Base-by-base conservation (phyloP, 30 jellyfish, hydroid and myxozoan genomes). In the Morbakka virulenta region DNA sequence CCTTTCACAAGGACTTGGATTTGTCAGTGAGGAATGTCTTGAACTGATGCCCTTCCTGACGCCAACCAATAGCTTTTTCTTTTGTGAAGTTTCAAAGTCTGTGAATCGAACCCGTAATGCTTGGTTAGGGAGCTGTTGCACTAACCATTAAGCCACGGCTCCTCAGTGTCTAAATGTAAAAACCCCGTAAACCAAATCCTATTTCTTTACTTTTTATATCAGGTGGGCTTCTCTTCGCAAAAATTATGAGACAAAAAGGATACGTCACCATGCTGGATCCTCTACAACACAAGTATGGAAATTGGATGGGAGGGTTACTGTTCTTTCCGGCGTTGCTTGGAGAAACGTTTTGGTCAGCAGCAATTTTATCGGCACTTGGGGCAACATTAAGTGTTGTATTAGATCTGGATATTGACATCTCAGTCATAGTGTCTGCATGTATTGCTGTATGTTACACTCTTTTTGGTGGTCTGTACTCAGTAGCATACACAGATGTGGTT, bases 231-330 rank as follows among this genome's bases (percentile, higher is more conserved):
- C 69, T 91, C 61, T 91, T 91, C 76, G 98, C 98, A 0, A 64
- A 62, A 72, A 84, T 68, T 28, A 83, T 91, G 95, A 96, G 96
- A 28, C 88, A 91, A 32, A 71, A 79, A 26, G 94, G 94, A 53
- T 85, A 91, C 81, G 95, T 84, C 31, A 91, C 98, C 27, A 84
- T 91, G 98, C 84, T 91, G 28, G 98, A 91, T 70, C 98, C 98
- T 3, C 52, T 91, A 76, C 98, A 91, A 53, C 95, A 84, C 32
- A 78, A 84, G 79, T 91, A 91, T 50, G 95, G 96, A 14, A 83
- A 77, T 4, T 67, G 89, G 84, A 79, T 91, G 98, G 98, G 98
- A 2, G 96, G 94, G 0, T 28, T 91, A 4, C 30, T 91, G 36
- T 91, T 78, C 82, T 72, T 91, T 25, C 98, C 98, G 23, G 98